Evolutionary conservation across 2,113 vertebrate genomes (phyloP).

Genomic region (Calyptommatus sinebrachiatus): DNA sequence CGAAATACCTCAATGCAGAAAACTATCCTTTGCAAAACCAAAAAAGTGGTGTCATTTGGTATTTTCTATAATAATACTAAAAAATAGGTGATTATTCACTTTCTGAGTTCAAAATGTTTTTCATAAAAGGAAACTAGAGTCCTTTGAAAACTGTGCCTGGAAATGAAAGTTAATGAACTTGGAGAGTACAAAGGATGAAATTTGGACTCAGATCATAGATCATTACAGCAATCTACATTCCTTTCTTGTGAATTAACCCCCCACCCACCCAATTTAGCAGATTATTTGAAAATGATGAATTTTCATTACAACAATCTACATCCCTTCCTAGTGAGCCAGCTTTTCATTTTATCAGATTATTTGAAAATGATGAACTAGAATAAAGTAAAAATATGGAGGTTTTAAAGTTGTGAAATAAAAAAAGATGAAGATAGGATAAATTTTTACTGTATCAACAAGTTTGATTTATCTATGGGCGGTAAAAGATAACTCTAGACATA

Average conservation of each 20-base stretch:
- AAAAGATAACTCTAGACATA: too few relatives aligned
- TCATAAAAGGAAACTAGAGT: slow-evolving; percentile 9
- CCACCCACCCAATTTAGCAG: slow-evolving; percentile 1
- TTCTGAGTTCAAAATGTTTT: neutral
- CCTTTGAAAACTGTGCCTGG: slow-evolving; percentile 9
- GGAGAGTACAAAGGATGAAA: slow-evolving; percentile 8
- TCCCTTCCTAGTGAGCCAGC: neutral
- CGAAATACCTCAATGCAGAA: too few relatives aligned
- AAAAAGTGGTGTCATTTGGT: too few relatives aligned
- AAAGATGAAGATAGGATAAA: too few relatives aligned
- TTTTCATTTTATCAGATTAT: neutral
- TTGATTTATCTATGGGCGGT: too few relatives aligned
- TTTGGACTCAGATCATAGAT: neutral
- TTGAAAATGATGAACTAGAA: neutral
- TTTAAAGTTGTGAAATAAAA: too few relatives aligned
- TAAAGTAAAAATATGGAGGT: neutral
- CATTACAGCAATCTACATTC: neutral
- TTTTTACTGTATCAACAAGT: too few relatives aligned
- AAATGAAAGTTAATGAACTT: slow-evolving; percentile 23
- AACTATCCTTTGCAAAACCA: too few relatives aligned
- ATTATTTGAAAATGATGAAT: slow-evolving; percentile 4
- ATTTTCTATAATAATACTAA: too few relatives aligned
- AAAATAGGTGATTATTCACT: neutral
- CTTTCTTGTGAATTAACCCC: neutral
- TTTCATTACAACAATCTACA: neutral